Base-by-base conservation (phyloP, 2,113 vertebrate genomes). In the Elephantulus edwardii region DNA sequence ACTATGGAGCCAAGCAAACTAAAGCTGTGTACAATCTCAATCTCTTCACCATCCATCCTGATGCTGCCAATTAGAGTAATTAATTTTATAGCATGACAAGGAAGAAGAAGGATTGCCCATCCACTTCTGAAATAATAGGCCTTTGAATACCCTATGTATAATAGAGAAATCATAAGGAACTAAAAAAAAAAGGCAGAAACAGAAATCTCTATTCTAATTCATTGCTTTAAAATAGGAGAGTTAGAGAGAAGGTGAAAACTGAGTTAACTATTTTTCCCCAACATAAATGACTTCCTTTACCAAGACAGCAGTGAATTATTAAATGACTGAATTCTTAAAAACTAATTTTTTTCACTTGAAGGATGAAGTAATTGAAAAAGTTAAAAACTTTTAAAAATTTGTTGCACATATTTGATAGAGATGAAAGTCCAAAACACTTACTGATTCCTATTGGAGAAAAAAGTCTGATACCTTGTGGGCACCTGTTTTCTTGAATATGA, bases 121-220 rank as follows among this genome's bases (percentile, higher is more conserved):
- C n/a, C n/a, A n/a, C n/a, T n/a, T n/a, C n/a, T n/a, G n/a, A n/a
- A n/a, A n/a, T n/a, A n/a, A n/a, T n/a, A n/a, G n/a, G n/a, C n/a
- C n/a, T n/a, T n/a, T n/a, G n/a, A n/a, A n/a, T n/a, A n/a, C n/a
- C n/a, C n/a, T n/a, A n/a, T n/a, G n/a, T n/a, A n/a, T n/a, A n/a
- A n/a, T n/a, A n/a, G 75, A 88, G 75, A 85, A 91, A 85, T 82
- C 38, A 71, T 71, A 74, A 88, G 33, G 24, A 44, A 74, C 54
- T 44, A 10, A 50, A 33, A 52, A 33, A 68, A 54, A n/a, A n/a
- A n/a, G n/a, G 60, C 24, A 88, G 33, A 85, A 54, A 33, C 50
- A 35, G 26, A 68, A 56, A 54, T 86, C 13, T 48, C 6, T 28
- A 44, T 50, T 70, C 17, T 22, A 75, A 74, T 12, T 50, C 76